Conservation (phyloP, 2,888 invertebrate genomes). For the Stramonita haemastoma region DNA sequence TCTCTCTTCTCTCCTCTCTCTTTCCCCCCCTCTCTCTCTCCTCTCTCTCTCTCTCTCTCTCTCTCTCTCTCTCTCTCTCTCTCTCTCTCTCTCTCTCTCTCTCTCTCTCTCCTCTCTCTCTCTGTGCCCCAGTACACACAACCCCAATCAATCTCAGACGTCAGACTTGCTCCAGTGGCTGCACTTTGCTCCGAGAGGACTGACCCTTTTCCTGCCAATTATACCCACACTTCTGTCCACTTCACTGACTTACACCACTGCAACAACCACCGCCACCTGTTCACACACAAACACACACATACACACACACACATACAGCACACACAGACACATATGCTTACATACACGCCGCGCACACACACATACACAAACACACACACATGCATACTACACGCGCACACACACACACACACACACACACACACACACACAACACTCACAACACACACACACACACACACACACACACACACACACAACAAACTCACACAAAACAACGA, state of each 20-base stretch:
- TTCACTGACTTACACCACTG: background rate
- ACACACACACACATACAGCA: background rate
- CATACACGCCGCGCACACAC: no score
- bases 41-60: background rate
- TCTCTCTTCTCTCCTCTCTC: background rate
- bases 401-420: no score
- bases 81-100: constrained; percentile 22
- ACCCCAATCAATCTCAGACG: background rate
- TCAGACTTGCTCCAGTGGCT: no score
- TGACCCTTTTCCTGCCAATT: no score
- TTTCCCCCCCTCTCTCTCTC: background rate
- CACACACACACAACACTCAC: no score
- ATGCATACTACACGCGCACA: no score
- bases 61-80: constrained; percentile 25
- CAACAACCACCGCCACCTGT: background rate
- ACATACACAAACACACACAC: no score
- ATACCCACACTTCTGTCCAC: no score
- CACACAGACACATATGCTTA: background rate
- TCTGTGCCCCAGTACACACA: background rate
- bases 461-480: background rate
- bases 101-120: constrained; percentile 8
- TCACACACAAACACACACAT: background rate
- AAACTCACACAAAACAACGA: no score
- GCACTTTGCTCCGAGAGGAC: no score
- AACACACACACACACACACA: no score